Base-by-base conservation (phyloP, 2,888 invertebrate genomes). In the Drosophila paracracens region DNA sequence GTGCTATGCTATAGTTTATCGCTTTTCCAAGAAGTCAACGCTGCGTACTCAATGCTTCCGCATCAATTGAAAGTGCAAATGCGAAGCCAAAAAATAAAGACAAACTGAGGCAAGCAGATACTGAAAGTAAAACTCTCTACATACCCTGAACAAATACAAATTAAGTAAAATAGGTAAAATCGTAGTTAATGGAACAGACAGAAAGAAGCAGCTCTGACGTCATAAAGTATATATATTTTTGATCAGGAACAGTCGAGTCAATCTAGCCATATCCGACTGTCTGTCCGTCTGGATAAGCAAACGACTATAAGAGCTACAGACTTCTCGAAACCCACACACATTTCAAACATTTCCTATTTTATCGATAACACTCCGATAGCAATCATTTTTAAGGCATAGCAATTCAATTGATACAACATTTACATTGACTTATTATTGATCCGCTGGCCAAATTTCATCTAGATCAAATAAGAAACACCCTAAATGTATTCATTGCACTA, bases 21-120 rank as follows among this genome's bases (percentile, higher is more conserved):
- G 79, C 85, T 88, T 89, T 86, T 86, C 85, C 85, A 70, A 72
- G 89, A 91, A 86, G 60, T 87, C 88, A 74, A 67, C 56, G 80
- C 46, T 46, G 46, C 46, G 66, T 66, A 56, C 68, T 63, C 64
- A 72, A 71, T 78, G 89, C 88, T 87, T 89, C 91, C 85, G 91
- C 86, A 74, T 89, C 91, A 90, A 89, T 84, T 70, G 72, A 74
- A 67, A 65, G 40, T 33, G 40, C 50, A 40, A n/a, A 52, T 27
- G 35, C 13, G 1, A 29, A 36, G 31, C 33, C 4, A 53, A 29
- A 29, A 73, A 73, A 31, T 51, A 46, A 74, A 54, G 35, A 25
- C 27, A 50, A 27, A 35, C 56, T 69, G 35, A 16, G 5, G 5
- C 11, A 29, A n/a, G 1, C 10, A 27, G 7, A 27, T 27, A 13